Evolutionary conservation across 2,797 vertebrate species (phyloP).

Genomic region (Scyliorhinus canicula): DNA sequence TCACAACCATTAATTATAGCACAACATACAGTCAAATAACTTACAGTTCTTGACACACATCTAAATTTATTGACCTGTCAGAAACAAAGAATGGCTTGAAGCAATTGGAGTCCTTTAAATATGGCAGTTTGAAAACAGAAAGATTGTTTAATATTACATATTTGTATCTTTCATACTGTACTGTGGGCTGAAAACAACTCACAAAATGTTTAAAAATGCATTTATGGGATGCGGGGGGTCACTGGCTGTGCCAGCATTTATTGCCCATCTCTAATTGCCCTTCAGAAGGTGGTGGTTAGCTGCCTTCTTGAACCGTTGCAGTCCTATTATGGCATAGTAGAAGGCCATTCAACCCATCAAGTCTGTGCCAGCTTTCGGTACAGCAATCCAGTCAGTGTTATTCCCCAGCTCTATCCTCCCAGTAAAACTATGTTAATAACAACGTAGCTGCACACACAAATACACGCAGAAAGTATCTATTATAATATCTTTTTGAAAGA

Average conservation of each 20-base stretch:
- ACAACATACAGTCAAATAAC: neutral
- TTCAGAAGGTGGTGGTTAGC: no score
- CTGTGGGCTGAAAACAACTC: neutral
- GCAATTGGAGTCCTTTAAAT: neutral
- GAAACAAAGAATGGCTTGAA: neutral
- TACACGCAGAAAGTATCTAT: neutral
- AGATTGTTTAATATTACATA: neutral
- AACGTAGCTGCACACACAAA: neutral
- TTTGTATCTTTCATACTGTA: neutral
- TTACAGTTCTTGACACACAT: neutral
- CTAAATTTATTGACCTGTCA: neutral
- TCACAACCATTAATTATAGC: neutral
- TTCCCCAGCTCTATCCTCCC: neutral
- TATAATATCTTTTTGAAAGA: neutral
- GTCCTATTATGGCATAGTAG: no score
- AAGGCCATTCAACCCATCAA: no score
- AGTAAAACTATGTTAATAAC: neutral
- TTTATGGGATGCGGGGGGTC: no score
- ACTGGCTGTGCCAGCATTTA: no score
- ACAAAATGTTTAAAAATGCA: neutral
- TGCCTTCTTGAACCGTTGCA: no score
- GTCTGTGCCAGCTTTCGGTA: neutral
- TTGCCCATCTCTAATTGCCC: no score
- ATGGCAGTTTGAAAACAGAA: neutral
- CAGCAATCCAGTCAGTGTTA: neutral